Conservation (phyloP, 2,888 invertebrate genomes). For the Aphrophora alni region DNA sequence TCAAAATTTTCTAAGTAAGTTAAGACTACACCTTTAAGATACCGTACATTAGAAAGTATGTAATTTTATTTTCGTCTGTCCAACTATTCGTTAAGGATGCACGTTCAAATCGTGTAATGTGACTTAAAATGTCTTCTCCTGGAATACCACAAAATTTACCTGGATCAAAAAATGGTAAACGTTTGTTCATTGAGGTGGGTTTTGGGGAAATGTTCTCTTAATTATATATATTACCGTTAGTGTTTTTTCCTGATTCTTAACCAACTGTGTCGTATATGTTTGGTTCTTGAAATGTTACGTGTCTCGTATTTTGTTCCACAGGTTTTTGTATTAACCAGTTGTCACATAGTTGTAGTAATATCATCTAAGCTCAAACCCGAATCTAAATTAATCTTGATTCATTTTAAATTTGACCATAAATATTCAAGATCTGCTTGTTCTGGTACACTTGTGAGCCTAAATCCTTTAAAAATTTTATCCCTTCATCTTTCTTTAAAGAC, state of each 20-base stretch:
- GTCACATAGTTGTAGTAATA: neutral
- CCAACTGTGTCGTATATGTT: neutral
- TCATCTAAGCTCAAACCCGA: too few species aligned
- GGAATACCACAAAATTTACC: neutral
- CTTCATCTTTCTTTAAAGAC: too few species aligned
- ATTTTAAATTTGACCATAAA: too few species aligned
- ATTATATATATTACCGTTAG: neutral
- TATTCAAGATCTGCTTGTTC: too few species aligned
- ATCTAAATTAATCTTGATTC: too few species aligned
- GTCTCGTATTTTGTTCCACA: neutral
- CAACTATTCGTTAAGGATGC: too few species aligned
- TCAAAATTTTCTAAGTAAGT: neutral
- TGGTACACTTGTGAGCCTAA: too few species aligned
- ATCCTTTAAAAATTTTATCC: too few species aligned
- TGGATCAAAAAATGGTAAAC: neutral
- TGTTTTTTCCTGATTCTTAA: neutral
- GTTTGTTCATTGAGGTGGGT: neutral
- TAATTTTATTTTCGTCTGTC: too few species aligned
- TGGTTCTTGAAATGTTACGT: neutral
- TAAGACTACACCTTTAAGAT: neutral
- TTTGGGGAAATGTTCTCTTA: neutral
- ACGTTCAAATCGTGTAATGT: too few species aligned
- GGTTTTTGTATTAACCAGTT: neutral
- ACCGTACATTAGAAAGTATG: too few species aligned
- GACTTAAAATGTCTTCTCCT: neutral